Evolutionary conservation across 2,797 vertebrate genomes (phyloP), one percentile per base, ranked within the genome.

Genomic region (Enteromius trimaculatus): DNA sequence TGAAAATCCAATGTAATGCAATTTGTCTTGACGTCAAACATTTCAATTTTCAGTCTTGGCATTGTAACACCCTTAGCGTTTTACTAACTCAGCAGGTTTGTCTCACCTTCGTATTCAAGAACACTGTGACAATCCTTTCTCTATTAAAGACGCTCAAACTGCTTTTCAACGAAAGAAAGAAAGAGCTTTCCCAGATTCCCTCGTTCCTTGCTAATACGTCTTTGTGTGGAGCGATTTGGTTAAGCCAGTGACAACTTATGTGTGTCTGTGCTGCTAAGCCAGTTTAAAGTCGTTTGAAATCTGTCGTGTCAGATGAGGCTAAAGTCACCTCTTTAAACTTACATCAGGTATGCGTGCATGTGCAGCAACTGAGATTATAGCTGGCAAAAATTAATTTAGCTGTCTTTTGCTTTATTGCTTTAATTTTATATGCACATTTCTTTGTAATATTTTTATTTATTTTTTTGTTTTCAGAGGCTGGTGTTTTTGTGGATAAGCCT

Each of bases 241-340:
- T 95, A 93, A 95, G 92, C 93, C 87, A 89, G 88, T 92, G 93
- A 92, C 92, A 92, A 94, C 89, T 92, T 92, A 89, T 91, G 86
- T 90, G 89, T 93, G 92, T 94, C 93, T 93, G 92, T 93, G 91
- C 91, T 88, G 88, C 88, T 94, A 95, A 95, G 88, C 92, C 92
- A 90, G 92, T 95, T 94, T 93, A 92, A 95, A 94, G 92, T 92
- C 65, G 84, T 90, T 87, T 80, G 84, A 89, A 90, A 88, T 88
- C 93, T 93, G 92, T 95, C 88, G 81, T 93, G 93, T 94, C 93
- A 92, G 93, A 92, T 91, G 58, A 92, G 92, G 93, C 92, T 93
- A 93, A 93, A 90, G 89, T 87, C 88, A 75, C 90, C 87, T 87
- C 89, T 92, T 92, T 89, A 93, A 87, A 90, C 85, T 74, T 90